phyloP scores from a whole-genome alignment of 2,797 vertebrate species.

The Tapirus indicus region DNA sequence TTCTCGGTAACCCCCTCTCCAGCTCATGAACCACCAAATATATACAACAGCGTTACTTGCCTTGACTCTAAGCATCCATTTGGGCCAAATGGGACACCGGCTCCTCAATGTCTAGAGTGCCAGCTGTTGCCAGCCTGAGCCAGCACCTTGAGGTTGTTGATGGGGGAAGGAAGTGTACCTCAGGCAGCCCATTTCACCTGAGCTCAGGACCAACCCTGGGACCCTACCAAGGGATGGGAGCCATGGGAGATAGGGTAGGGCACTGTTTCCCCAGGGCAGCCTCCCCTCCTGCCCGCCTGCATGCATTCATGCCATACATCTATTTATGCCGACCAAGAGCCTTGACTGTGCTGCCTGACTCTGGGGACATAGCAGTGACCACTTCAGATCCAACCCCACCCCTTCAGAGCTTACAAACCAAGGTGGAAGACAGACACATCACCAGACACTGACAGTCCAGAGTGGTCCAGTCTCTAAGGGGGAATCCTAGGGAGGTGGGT shows the following conservation, averaged over 20 bases:
- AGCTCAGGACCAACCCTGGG: not conserved
- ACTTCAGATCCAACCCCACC: not conserved
- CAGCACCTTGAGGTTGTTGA: not conserved
- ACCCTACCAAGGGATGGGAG: not conserved
- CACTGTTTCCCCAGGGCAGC: not conserved
- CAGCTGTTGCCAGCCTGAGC: not conserved
- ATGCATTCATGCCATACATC: not conserved
- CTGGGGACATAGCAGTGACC: not conserved
- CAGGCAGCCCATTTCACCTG: not conserved
- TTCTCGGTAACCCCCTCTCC: not conserved
- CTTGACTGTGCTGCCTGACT: not conserved
- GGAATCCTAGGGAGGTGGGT: not conserved
- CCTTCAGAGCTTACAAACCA: not conserved
- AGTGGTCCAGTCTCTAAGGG: not conserved
- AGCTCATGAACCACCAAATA: constrained; percentile 4
- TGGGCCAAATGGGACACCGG: not conserved
- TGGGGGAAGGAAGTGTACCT: not conserved
- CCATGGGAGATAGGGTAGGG: not conserved
- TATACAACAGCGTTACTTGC: not conserved
- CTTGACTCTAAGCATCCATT: not conserved
- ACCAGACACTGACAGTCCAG: not conserved
- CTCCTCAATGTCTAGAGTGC: not conserved
- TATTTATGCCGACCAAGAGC: not conserved
- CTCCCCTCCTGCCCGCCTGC: not conserved
- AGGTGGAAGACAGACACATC: not conserved